Evolutionary conservation across 2,797 vertebrate genomes (phyloP), one percentile per base, ranked within the genome.

Genomic region (Antrozous pallidus): DNA sequence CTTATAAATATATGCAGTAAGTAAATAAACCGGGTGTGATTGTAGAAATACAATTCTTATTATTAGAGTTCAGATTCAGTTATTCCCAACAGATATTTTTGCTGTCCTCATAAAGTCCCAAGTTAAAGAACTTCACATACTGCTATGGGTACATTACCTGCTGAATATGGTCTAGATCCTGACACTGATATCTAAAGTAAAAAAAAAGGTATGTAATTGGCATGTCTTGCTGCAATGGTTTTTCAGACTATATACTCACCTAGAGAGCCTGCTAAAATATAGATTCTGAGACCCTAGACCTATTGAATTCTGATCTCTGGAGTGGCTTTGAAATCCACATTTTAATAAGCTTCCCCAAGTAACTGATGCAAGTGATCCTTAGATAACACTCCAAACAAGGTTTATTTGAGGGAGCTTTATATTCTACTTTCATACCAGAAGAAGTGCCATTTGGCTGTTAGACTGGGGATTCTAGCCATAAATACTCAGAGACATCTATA

Each of bases 311-410:
- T 83, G 12, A 79, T 40, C 45, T 49, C 75, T 89, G 33, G 16
- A 67, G 86, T 28, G 16, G 2, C 24, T 58, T 12, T 80, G 10
- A 82, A 88, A 85, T 86, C 54, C 81, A 17, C 45, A 56, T 93
- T 88, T 88, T 78, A 90, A 80, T 73, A 92, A 79, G 33, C 51
- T 74, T 51, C n/a, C n/a, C 33, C 47, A 91, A 70, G 31, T 94
- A 73, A 91, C 74, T 73, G 63, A 81, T 58, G n/a, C 7, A 88
- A 36, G 24, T 82, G 24, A 28, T 80, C 33, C 42, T 93, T 89
- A 86, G 75, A 49, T 47, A 91, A 86, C 45, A 91, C 75, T 70
- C 91, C 61, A 91, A 88, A 67, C 9, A 73, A 90, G 22, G 51
- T 73, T 91, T 91, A 26, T 61, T 84, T 87, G 45, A 87, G 38